Evolutionary conservation across 2,113 vertebrate species (phyloP).

Genomic region (Bubalus kerabau): DNA sequence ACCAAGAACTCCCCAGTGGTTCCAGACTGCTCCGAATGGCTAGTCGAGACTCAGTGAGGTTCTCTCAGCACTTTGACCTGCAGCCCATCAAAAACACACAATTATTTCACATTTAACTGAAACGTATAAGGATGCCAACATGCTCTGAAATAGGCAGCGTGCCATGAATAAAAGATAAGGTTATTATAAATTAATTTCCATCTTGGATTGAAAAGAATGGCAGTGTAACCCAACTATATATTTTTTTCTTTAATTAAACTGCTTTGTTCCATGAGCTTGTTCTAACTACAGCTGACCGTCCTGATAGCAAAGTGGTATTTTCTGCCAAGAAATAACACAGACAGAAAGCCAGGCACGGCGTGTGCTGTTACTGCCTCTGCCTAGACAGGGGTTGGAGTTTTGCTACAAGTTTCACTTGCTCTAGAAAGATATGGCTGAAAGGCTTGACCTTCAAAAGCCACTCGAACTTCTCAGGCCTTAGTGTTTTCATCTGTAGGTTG

Average conservation of each 20-base stretch:
- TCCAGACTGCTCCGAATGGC: not conserved
- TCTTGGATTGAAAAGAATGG: conserved; percentile 48
- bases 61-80: conserved; percentile 29
- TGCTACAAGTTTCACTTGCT: not conserved
- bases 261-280: conserved; percentile 52
- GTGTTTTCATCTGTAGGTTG: not conserved
- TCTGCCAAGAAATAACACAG: conserved; percentile 36
- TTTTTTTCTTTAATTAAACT: conserved; percentile 59
- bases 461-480: not conserved
- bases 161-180: conserved; percentile 60
- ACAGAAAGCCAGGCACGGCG: not conserved
- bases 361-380: not conserved
- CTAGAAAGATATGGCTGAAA: not conserved
- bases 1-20: conserved; percentile 31
- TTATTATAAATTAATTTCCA: conserved; percentile 67
- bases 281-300: conserved; percentile 41
- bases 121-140: conserved; percentile 43
- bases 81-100: conserved; percentile 51
- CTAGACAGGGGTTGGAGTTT: not conserved
- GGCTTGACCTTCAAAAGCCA: not conserved
- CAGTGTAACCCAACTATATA: not conserved
- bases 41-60: not conserved
- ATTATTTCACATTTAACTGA: conserved; percentile 57
- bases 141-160: conserved; percentile 44
- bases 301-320: conserved; percentile 13